Base-by-base conservation (phyloP, 2,888 invertebrate genomes). In the Drosophila pseudotalamancana region DNA sequence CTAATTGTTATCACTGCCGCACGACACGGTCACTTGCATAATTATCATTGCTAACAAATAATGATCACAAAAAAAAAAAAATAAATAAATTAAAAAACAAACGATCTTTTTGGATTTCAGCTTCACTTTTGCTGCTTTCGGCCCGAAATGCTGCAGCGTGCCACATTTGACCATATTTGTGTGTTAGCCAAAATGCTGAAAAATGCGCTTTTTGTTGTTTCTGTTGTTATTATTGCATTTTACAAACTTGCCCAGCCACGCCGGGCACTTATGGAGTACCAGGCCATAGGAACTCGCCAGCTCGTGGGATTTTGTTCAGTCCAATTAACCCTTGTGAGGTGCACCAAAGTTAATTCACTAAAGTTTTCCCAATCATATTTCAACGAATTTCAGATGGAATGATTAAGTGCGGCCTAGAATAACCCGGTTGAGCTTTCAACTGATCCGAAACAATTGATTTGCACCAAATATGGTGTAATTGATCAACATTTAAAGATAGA, bases 121-220 rank as follows among this genome's bases (percentile, higher is more conserved):
- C 34, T 54, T 25, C n/a, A 19, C 39, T 40, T 16, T n/a, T 18
- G 14, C 23, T 18, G 27, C 32, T 39, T 31, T 35, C 45, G 45
- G 27, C 6, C 54, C 68, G 50, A 67, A 82, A 79, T 79, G 67
- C 80, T 80, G 69, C 83, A 23, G 80, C 83, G 83, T 83, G 83
- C 80, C 80, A 71, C 83, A 80, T 83, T 80, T 80, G 83, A 83
- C 80, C 83, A 83, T 74, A 79, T 83, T 78, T 65, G 72, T 54
- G 67, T 49, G 11, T 43, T 27, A n/a, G 67, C 6, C 12, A 37
- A 59, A 59, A 59, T 71, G 62, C 48, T 39, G 62, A 62, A 64
- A 77, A 72, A 59, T 72, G 59, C 55, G 55, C 40, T 60, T 40
- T 61, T 49, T 50, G 23, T 35, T 56, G 39, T 11, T 43, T 12